phyloP scores from a whole-genome alignment of 2,113 vertebrate species.

The Tychaedon coryphoeus region DNA sequence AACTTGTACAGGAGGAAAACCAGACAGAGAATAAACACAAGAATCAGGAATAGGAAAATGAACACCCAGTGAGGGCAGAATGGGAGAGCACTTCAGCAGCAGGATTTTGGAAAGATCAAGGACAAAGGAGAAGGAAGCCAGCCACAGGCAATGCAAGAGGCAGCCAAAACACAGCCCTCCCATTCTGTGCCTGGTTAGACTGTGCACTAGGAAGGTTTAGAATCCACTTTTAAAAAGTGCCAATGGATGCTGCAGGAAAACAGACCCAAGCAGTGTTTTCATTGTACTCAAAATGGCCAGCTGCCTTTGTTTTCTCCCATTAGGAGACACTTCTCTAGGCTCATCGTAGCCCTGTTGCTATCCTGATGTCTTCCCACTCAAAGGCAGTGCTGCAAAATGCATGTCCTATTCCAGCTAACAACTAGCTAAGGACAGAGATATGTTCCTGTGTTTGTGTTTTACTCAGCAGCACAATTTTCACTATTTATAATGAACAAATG shows the following conservation, averaged over 20 bases:
- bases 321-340: background rate
- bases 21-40: background rate
- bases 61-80: background rate
- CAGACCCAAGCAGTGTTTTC: background rate
- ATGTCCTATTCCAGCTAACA: background rate
- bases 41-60: background rate
- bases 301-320: background rate
- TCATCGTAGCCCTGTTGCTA: background rate
- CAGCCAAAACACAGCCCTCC: background rate
- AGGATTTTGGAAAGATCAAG: background rate
- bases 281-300: background rate
- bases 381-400: background rate
- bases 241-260: background rate
- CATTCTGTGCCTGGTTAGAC: fast-evolving
- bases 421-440: background rate
- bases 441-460: background rate
- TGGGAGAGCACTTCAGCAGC: background rate
- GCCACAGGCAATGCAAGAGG: background rate
- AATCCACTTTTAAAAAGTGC: background rate
- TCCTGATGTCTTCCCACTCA: background rate
- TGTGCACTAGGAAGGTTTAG: background rate
- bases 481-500: constrained; percentile 42
- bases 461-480: background rate
- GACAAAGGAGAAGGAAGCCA: background rate
- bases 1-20: background rate